A percentile compares a stretch with the other conserved stretches of the same genome.
These are phyloP conservation scores for Orientallactaga sibirica DNA, from an alignment of 2,797 vertebrate genomes.

Conservation along the genomic window DNA sequence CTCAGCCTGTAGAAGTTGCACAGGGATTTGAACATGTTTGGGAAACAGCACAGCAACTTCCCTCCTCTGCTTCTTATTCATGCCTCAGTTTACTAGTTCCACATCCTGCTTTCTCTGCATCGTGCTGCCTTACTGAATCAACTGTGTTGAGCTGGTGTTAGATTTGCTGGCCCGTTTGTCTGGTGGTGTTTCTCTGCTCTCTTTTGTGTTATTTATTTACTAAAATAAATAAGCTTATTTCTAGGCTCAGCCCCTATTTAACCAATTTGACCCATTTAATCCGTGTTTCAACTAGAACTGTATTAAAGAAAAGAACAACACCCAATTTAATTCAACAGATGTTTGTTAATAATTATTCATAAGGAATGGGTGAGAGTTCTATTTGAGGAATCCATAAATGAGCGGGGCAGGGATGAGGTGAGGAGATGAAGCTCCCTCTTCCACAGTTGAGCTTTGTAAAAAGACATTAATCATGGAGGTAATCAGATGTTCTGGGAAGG, in stretches of 20 bases:
- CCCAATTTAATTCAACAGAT: neutral
- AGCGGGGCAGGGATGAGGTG: neutral
- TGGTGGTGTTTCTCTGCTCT: neutral
- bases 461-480: conserved; percentile 33
- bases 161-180: neutral
- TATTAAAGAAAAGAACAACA: conserved; percentile 36
- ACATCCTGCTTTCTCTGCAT: neutral
- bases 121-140: neutral
- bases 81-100: neutral
- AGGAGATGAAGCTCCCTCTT: neutral
- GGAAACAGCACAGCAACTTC: neutral
- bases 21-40: neutral
- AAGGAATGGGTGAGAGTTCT: neutral
- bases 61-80: neutral
- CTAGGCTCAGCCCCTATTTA: neutral
- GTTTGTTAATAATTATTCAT: neutral
- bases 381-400: conserved; percentile 49
- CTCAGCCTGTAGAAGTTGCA: neutral
- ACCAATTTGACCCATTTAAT: too few species aligned
- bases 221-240: neutral
- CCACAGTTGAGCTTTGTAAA: conserved; percentile 51
- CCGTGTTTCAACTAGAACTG: neutral
- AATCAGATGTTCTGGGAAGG: conserved; percentile 56
- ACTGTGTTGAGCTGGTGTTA: neutral
- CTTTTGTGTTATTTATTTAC: neutral